Base-by-base conservation (phyloP, 2,797 vertebrate genomes). In the Diplodus puntazzo region DNA sequence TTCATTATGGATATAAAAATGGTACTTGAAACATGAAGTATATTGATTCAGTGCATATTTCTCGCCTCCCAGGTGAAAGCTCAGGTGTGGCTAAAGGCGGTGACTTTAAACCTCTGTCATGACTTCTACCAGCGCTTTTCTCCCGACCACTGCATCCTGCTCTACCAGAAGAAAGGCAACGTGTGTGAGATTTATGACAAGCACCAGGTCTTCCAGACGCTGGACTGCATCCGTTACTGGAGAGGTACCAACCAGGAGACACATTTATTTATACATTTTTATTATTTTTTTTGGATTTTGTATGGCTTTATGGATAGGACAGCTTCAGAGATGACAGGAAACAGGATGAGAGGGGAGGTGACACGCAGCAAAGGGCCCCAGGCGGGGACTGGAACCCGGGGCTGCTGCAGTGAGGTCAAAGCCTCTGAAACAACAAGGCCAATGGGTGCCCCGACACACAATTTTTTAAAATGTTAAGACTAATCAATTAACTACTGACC, bases 141-240 rank as follows among this genome's bases (percentile, higher is more conserved):
- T 2, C 97, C 98, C 0, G 97, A 99, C 81, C 96, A 97, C 42
- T 99, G 98, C 92, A 95, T 97, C 77, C 94, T 99, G 73, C 97
- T 97, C 53, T 99, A 99, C 89, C 97, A 99, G 93, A 99, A 99
- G 92, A 99, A 99, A 85, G 98, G 97, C 8, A 97, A 96, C 0
- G 95, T 97, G 95, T 99, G 97, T 58, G 98, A 99, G 95, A 99
- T 99, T 90, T 99, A 99, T 4, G 98, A 99, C 89, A 97, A 96
- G 83, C 96, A 99, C 92, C 98, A 99, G 84, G 96, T 99, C 27
- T 97, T 99, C 85, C 98, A 99, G 93, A 99, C 98, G 0, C 86
- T 99, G 54, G 98, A 99, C 91, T 99, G 98, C 89, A 97, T 99
- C 75, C 91, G 95, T 23, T 98, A 99, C 92, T 99, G 98, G 98